Evolutionary conservation across 1,140 invertebrate species (phyloP).

Genomic region (Zaprionus tsacasi): DNA sequence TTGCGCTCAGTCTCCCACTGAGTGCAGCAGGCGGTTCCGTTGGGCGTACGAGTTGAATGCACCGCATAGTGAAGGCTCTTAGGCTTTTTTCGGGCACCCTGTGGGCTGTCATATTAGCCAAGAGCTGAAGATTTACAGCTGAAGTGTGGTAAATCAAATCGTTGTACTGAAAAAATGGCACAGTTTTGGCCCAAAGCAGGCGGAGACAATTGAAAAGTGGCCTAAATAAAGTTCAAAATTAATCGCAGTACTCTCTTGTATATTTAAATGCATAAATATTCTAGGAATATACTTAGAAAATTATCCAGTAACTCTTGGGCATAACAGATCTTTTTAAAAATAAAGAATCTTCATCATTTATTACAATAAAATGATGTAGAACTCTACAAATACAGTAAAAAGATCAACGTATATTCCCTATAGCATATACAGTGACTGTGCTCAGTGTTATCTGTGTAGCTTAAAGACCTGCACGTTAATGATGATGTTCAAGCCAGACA

Average conservation of each 20-base stretch:
- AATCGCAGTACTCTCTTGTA: background rate
- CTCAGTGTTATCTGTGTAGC: background rate
- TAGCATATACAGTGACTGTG: too few species aligned
- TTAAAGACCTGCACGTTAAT: background rate
- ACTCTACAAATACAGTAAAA: background rate
- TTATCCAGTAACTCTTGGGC: too few species aligned
- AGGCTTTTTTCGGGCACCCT: background rate
- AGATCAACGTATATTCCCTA: too few species aligned
- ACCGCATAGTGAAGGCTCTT: slow-evolving; percentile 18
- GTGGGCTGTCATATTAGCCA: slow-evolving; percentile 10
- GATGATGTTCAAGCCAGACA: background rate
- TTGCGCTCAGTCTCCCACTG: slow-evolving; percentile 6
- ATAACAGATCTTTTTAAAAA: too few species aligned
- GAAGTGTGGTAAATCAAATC: background rate
- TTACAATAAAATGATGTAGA: background rate
- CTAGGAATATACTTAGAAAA: too few species aligned
- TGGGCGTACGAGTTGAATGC: slow-evolving; percentile 46
- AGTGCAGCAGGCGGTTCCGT: slow-evolving; percentile 22
- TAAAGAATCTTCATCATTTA: background rate
- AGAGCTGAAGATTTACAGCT: background rate
- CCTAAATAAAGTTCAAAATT: background rate
- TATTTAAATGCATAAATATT: background rate
- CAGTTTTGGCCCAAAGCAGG: background rate
- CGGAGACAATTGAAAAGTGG: background rate
- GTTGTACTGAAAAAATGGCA: background rate